Evolutionary conservation across 2,113 vertebrate species (phyloP).

Genomic region (Origma solitaria): DNA sequence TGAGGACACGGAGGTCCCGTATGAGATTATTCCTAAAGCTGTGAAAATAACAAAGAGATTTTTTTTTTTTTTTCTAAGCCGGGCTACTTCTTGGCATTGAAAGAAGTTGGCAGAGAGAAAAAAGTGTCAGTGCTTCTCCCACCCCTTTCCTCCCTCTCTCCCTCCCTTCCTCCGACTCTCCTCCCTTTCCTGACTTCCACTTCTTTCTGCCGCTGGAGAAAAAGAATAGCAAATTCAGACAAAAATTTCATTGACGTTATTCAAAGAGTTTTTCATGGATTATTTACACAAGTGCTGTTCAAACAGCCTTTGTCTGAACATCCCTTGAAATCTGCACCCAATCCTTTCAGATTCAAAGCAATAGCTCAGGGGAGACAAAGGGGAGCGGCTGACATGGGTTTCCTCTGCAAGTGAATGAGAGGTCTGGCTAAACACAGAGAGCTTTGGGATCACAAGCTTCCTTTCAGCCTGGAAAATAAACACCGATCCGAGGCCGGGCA

Average conservation of each 20-base stretch:
- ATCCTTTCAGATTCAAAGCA: slow-evolving; percentile 51
- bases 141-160: not conserved
- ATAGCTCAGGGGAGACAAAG: slow-evolving; percentile 37
- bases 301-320: slow-evolving; percentile 45
- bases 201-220: slow-evolving; percentile 43
- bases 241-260: slow-evolving; percentile 54
- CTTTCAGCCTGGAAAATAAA: slow-evolving; percentile 61
- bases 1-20: not conserved
- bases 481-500: slow-evolving; percentile 12
- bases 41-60: slow-evolving; percentile 24
- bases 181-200: slow-evolving; percentile 37
- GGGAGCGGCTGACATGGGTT: slow-evolving; percentile 36
- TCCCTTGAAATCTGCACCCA: slow-evolving; percentile 55
- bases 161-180: not conserved
- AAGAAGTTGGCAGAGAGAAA: slow-evolving; percentile 60
- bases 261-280: slow-evolving; percentile 47
- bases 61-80: not conserved
- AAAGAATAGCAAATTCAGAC: slow-evolving; percentile 51
- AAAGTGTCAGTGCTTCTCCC: slow-evolving; percentile 8
- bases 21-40: slow-evolving; percentile 51
- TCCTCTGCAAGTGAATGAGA: slow-evolving; percentile 42
- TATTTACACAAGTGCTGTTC: slow-evolving; percentile 53
- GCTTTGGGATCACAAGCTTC: slow-evolving; percentile 39
- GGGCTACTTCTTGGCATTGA: slow-evolving; percentile 50
- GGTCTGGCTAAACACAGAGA: slow-evolving; percentile 47